Evolutionary conservation across 2,888 invertebrate species (phyloP).

Genomic region (Eremobia ochroleuca): DNA sequence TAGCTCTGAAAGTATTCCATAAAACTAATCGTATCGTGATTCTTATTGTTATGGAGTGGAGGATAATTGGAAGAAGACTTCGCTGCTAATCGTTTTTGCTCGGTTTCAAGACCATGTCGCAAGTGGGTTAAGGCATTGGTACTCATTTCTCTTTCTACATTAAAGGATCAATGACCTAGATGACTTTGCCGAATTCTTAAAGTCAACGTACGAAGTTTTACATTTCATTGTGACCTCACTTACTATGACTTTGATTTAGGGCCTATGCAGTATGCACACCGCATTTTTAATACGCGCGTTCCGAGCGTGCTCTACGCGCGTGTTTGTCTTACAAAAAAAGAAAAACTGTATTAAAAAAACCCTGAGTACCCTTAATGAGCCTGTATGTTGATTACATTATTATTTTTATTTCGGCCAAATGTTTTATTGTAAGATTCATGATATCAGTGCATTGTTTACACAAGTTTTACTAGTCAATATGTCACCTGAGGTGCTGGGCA

Average conservation of each 20-base stretch:
- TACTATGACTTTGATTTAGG: background rate
- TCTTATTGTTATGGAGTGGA: background rate
- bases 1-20: background rate
- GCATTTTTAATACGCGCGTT: background rate
- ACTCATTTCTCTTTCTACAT: background rate
- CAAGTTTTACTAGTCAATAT: background rate
- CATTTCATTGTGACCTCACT: background rate
- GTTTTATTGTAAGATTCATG: background rate
- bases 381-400: background rate
- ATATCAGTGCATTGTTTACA: background rate
- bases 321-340: too few relatives aligned
- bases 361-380: background rate
- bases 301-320: background rate
- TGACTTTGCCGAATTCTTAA: constrained; percentile 18
- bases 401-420: background rate
- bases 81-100: constrained; percentile 31
- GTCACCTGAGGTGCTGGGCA: constrained; percentile 85
- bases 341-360: background rate
- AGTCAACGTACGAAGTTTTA: background rate
- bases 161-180: constrained; percentile 18
- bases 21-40: background rate
- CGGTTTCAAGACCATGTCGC: constrained; percentile 22
- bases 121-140: constrained; percentile 38
- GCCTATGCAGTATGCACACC: too few relatives aligned
- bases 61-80: background rate